phyloP scores from a whole-genome alignment of 2,113 vertebrate species.

The Mola mola region DNA sequence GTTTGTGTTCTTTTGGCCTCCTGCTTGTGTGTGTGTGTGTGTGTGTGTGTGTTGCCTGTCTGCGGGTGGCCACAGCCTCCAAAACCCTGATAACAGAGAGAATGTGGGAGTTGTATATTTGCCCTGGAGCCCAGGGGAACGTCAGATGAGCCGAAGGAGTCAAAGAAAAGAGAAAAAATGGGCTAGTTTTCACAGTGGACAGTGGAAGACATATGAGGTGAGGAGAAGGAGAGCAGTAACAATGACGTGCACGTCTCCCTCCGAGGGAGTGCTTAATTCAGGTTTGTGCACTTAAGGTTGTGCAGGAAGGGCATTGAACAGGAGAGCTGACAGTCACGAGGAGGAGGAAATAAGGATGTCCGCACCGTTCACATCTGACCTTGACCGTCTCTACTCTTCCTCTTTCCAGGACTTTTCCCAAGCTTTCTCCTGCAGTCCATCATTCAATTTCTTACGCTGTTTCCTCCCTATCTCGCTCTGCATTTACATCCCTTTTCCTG shows the following conservation, averaged over 20 bases:
- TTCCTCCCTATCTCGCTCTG: conserved; percentile 26
- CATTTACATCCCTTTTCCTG: conserved; percentile 53
- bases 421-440: conserved; percentile 40
- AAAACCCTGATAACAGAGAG: conserved; percentile 33
- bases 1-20: conserved; percentile 3
- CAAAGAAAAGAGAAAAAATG: conserved; percentile 31
- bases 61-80: conserved; percentile 60
- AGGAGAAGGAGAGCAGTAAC: conserved; percentile 20
- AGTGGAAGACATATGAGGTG: conserved; percentile 45
- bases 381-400: conserved; percentile 17
- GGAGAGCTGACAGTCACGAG: conserved; percentile 45
- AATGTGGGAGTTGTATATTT: conserved; percentile 66
- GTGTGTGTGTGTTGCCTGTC: conserved; percentile 42
- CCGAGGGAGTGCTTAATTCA: conserved; percentile 44
- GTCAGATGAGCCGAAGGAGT: conserved; percentile 43
- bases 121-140: conserved; percentile 54
- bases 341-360: conserved; percentile 46
- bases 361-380: conserved; percentile 33
- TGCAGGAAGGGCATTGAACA: conserved; percentile 50
- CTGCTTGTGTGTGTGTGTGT: conserved; percentile 58
- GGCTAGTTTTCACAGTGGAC: conserved; percentile 32
- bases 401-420: conserved; percentile 38
- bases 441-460: conserved; percentile 28
- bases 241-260: conserved; percentile 27
- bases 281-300: conserved; percentile 42